Evolutionary conservation across 2,888 invertebrate species (phyloP).

Genomic region (Drosophila maculinotata): DNA sequence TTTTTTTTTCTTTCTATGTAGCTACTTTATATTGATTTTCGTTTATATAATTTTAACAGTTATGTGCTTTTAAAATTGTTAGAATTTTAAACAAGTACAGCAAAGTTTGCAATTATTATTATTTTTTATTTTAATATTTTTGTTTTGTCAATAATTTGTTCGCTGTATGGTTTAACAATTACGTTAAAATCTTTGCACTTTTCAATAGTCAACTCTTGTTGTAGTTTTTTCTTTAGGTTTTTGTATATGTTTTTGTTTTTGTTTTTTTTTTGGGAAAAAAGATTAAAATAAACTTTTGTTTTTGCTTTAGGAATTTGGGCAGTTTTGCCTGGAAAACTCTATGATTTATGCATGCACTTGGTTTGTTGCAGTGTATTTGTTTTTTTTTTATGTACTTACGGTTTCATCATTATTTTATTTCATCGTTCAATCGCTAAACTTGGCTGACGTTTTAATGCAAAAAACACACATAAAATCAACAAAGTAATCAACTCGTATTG

Average conservation of each 20-base stretch:
- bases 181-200: slow-evolving; percentile 79
- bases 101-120: slow-evolving; percentile 53
- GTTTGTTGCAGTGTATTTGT: slow-evolving; percentile 32
- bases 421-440: slow-evolving; percentile 18
- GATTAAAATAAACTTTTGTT: slow-evolving; percentile 6
- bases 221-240: slow-evolving; percentile 37
- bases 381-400: slow-evolving; percentile 61
- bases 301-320: slow-evolving; percentile 42
- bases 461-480: slow-evolving; percentile 37
- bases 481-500: slow-evolving; percentile 36
- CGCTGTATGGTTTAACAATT: slow-evolving; percentile 81
- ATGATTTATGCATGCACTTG: slow-evolving; percentile 56
- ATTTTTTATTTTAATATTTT: slow-evolving; percentile 34
- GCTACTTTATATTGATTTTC: slow-evolving; percentile 26
- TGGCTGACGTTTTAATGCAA: slow-evolving; percentile 51
- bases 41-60: slow-evolving; percentile 51
- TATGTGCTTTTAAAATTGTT: slow-evolving; percentile 70
- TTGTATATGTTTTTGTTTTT: slow-evolving; percentile 14
- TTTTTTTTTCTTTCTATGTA: slow-evolving; percentile 5
- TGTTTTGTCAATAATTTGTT: slow-evolving; percentile 55
- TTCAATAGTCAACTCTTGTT: slow-evolving; percentile 74
- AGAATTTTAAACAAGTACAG: slow-evolving; percentile 76
- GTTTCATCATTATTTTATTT: slow-evolving; percentile 30
- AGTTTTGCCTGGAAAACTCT: slow-evolving; percentile 70
- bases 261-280: slow-evolving; percentile 11